These are phyloP conservation scores for Catocala nupta DNA, from an alignment of 2,888 invertebrate species.

Conservation along the genomic window DNA sequence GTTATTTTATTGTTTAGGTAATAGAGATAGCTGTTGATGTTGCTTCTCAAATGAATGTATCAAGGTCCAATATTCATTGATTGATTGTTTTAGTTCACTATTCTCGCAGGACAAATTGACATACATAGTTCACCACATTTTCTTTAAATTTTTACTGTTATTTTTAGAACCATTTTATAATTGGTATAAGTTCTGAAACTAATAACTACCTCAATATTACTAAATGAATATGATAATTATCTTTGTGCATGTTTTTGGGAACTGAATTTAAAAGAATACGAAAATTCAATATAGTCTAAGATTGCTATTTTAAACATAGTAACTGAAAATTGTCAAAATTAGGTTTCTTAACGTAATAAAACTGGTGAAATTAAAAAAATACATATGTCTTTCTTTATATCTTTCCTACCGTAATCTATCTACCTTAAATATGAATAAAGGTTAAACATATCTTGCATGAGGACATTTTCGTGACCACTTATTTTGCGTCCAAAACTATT, in stretches of 20 bases:
- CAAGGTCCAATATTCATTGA: slow-evolving; percentile 69
- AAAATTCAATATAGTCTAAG: slow-evolving; percentile 83
- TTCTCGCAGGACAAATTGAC: slow-evolving; percentile 64
- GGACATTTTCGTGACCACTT: too few relatives aligned
- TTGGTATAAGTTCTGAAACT: slow-evolving; percentile 87
- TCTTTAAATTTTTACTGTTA: slow-evolving; percentile 78
- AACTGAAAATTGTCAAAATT: slow-evolving; percentile 84
- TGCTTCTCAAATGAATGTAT: slow-evolving; percentile 70
- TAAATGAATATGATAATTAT: slow-evolving; percentile 86
- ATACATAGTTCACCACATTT: slow-evolving; percentile 68
- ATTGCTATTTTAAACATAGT: slow-evolving; percentile 85
- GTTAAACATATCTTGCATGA: too few relatives aligned
- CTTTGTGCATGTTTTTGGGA: slow-evolving; percentile 86
- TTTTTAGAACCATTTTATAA: slow-evolving; percentile 83
- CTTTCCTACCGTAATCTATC: too few relatives aligned
- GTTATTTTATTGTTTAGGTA: slow-evolving; percentile 53
- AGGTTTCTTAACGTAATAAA: slow-evolving; percentile 87
- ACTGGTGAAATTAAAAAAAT: slow-evolving; percentile 68
- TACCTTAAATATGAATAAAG: too few relatives aligned
- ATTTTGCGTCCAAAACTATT: too few relatives aligned
- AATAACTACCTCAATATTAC: slow-evolving; percentile 87
- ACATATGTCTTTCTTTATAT: too few relatives aligned
- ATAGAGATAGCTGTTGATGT: slow-evolving; percentile 72
- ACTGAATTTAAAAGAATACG: slow-evolving; percentile 76
- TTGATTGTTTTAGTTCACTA: slow-evolving; percentile 66